Percentiles rank a stretch among this genome's conserved stretches.
Evolutionary conservation across 2,888 invertebrate genomes (phyloP).

Genomic region (Euphydryas editha): DNA sequence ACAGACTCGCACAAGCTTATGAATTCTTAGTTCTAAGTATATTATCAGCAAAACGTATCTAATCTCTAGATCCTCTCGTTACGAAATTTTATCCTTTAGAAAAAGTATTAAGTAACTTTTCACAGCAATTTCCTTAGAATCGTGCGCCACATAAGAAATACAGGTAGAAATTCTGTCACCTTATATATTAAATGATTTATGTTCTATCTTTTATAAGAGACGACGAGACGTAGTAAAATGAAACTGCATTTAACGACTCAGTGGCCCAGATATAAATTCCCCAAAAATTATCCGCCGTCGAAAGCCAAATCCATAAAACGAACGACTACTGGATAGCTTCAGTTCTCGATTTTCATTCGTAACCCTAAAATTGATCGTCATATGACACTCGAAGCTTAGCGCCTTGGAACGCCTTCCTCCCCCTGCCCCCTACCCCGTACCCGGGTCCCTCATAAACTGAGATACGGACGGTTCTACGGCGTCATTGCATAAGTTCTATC

Average conservation of each 20-base stretch:
- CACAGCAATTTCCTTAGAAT: not conserved
- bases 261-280: slow-evolving; percentile 18
- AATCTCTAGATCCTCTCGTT: too few species aligned
- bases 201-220: not conserved
- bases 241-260: slow-evolving; percentile 15
- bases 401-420: slow-evolving; percentile 38
- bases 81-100: too few species aligned
- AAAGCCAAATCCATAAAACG: slow-evolving; percentile 33
- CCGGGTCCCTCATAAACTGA: slow-evolving; percentile 50
- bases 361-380: slow-evolving; percentile 65
- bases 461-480: slow-evolving; percentile 50
- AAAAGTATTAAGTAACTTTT: not conserved
- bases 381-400: slow-evolving; percentile 55
- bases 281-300: slow-evolving; percentile 34
- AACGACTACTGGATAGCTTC: slow-evolving; percentile 40
- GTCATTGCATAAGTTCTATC: slow-evolving; percentile 62
- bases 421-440: slow-evolving; percentile 36
- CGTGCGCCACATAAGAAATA: not conserved
- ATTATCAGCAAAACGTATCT: too few species aligned
- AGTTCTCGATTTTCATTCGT: slow-evolving; percentile 53
- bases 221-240: not conserved
- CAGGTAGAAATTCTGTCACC: not conserved
- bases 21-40: too few species aligned
- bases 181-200: not conserved
- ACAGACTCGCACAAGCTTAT: too few species aligned